These are phyloP conservation scores for Platycercus adscitus DNA, from an alignment of 2,113 vertebrate genomes.

Conservation along the genomic window DNA sequence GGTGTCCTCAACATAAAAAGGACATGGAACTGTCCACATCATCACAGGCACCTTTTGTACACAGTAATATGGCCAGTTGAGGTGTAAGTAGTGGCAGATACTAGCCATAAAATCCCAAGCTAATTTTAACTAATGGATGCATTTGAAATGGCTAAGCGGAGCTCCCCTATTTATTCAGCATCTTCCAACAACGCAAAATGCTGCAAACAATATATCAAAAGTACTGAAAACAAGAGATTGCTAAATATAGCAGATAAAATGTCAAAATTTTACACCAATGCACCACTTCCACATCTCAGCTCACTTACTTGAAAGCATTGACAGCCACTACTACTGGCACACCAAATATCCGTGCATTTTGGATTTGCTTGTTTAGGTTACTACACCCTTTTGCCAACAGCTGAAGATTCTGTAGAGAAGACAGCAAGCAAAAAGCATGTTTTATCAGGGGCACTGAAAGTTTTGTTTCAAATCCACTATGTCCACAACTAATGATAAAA, in stretches of 20 bases:
- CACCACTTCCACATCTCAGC: neutral
- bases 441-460: neutral
- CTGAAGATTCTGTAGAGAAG: constrained; percentile 83
- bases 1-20: no score
- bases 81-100: neutral
- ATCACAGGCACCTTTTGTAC: neutral
- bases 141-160: neutral
- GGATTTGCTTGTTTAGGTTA: constrained; percentile 94
- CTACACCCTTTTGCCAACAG: constrained; percentile 91
- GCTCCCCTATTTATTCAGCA: neutral
- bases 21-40: neutral
- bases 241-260: neutral
- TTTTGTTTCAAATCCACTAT: neutral
- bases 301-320: constrained; percentile 93
- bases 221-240: neutral
- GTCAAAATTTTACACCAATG: neutral
- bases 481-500: neutral
- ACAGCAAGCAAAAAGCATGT: neutral
- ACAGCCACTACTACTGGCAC: constrained; percentile 95
- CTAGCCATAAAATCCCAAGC: neutral
- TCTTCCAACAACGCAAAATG: neutral
- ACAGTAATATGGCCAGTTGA: neutral
- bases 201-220: neutral
- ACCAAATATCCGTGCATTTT: constrained; percentile 90
- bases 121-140: neutral